Base-by-base conservation (phyloP, 2,797 vertebrate genomes). In the Periparus ater region DNA sequence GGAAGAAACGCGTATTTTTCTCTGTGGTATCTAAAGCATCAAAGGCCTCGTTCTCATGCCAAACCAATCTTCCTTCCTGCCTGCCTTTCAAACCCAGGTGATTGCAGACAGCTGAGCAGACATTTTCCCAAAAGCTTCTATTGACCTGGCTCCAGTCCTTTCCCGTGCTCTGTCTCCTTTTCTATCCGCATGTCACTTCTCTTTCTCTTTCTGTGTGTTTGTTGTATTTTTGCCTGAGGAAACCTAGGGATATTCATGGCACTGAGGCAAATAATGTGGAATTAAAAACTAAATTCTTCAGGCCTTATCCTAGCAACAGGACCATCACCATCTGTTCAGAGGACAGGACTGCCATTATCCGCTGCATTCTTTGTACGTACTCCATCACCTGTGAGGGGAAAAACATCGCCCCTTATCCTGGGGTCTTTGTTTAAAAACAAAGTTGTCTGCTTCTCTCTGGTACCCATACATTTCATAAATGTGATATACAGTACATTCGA, bases 261-360 rank as follows among this genome's bases (percentile, higher is more conserved):
- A 97, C 97, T 77, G 97, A 98, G 98, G 98, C 98, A 98, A 98
- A 99, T 98, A 98, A 99, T 98, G 97, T 98, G 98, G 98, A 98
- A 98, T 99, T 99, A 99, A 98, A 98, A 98, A 97, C 97, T 95
- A 97, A 98, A 99, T 98, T 98, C 98, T 98, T 98, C 97, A 98
- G 98, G 97, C 98, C 98, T 98, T 97, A 98, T 98, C 98, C 98
- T 98, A 98, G 98, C 98, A 99, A 99, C 98, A 98, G 98, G 96
- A 98, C 98, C 98, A 98, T 98, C 98, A 98, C 98, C 98, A 99
- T 99, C 98, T 98, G 98, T 98, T 98, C 98, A 95, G 98, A 98
- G 96, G 98, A 98, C 98, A 97, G 98, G 97, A 97, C 97, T 97
- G 97, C 97, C 97, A 98, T 98, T 98, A 98, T 98, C 96, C 88